Percentiles rank a stretch among this genome's conserved stretches.
phyloP scores from a whole-genome alignment of 92 coral and sea anemone species.

The Paramuricea clavata region DNA sequence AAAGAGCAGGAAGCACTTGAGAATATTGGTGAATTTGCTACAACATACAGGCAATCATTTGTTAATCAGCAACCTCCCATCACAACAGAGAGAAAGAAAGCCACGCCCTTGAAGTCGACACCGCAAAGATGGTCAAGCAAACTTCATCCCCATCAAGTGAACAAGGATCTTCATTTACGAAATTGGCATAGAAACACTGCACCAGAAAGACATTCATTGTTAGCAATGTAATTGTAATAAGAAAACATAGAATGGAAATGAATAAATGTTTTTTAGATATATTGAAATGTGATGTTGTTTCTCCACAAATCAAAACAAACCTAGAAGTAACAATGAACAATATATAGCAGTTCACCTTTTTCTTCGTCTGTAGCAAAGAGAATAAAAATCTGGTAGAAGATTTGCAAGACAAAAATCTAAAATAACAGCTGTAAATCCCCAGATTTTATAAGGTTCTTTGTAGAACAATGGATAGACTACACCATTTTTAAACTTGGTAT shows the following conservation, averaged over 20 bases:
- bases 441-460: conserved; percentile 79
- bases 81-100: background rate
- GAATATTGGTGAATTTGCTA: conserved; percentile 73
- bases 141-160: conserved; percentile 89
- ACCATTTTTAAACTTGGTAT: conserved; percentile 79
- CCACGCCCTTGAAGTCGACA: conserved; percentile 65
- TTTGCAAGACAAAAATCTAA: conserved; percentile 73
- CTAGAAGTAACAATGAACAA: too few relatives aligned
- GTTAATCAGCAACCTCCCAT: conserved; percentile 56
- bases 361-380: conserved; percentile 38
- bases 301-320: background rate
- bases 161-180: conserved; percentile 85
- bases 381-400: conserved; percentile 74
- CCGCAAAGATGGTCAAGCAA: conserved; percentile 87
- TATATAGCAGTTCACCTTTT: too few relatives aligned
- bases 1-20: conserved; percentile 86
- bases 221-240: conserved; percentile 70
- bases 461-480: conserved; percentile 76
- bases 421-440: conserved; percentile 90
- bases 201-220: conserved; percentile 81
- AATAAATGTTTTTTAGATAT: background rate
- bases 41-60: conserved; percentile 82
- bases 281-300: too few relatives aligned
- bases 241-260: conserved; percentile 28
- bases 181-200: conserved; percentile 72